Base-by-base conservation (phyloP, 2,797 vertebrate species). In the Rhinophrynus dorsalis region DNA sequence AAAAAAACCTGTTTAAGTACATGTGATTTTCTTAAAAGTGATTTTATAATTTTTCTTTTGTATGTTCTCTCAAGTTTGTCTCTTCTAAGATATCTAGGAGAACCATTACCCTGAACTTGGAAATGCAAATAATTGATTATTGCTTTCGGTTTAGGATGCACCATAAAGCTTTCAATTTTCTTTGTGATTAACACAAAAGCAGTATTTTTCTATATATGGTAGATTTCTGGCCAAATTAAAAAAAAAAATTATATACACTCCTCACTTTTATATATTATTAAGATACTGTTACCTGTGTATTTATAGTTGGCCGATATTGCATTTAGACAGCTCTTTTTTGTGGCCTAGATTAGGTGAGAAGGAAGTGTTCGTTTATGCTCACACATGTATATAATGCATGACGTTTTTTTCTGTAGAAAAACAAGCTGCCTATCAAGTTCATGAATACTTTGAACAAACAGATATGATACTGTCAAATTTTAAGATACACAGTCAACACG, bases 11-110 rank as follows among this genome's bases (percentile, higher is more conserved):
- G 72, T 71, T 81, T 51, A 77, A 79, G 75, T 80, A 75, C 84
- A 88, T 84, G 85, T 84, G 83, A 54, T 77, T 75, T 76, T 80
- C 57, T 74, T 58, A 78, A 85, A 84, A 85, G 81, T 79, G 63
- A 64, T 64, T 59, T 84, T 78, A 83, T 67, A 74, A 83, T 79
- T 40, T 10, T 27, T n/a, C n/a, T n/a, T n/a, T n/a, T n/a, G 15
- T 30, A 44, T 40, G 73, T 76, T 69, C 52, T 75, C 72, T 78
- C 40, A 80, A 77, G 69, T 78, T 76, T 79, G n/a, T 72, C 73
- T 82, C 59, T 83, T 80, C 66, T 74, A 81, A 54, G 64, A 85
- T 58, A 77, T 56, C 81, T 6, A 66, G 74, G 54, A 65, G 65
- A 72, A 50, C 56, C 81, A 67, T 67, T 71, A 62, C 70, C 74